Percentiles rank a stretch among this genome's conserved stretches.
phyloP scores from a whole-genome alignment of 2,797 vertebrate species.

The Muscicapa comitata region DNA sequence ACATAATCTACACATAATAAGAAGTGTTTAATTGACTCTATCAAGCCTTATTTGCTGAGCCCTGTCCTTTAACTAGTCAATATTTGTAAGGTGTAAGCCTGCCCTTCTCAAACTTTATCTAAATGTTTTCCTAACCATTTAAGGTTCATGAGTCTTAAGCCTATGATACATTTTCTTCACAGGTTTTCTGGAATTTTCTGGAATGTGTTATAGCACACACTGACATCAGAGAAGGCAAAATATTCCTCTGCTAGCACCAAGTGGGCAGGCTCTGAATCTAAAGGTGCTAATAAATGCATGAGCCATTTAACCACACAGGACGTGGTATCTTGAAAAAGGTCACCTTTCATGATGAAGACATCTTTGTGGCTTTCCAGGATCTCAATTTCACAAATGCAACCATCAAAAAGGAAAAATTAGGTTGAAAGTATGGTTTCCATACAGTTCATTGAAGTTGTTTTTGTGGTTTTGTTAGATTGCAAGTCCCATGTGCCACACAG shows the following conservation, averaged over 20 bases:
- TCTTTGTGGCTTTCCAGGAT: background rate
- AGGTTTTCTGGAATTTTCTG: conserved; percentile 2
- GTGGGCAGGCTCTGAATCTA: background rate
- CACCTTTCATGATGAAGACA: background rate
- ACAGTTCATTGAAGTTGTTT: background rate
- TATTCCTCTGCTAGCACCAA: background rate
- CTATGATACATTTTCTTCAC: background rate
- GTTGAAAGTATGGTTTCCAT: background rate
- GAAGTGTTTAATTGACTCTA: background rate
- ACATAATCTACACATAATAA: background rate
- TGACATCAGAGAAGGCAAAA: background rate
- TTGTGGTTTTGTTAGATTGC: background rate
- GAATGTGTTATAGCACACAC: background rate
- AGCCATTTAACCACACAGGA: background rate
- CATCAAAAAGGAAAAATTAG: background rate
- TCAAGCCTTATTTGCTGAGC: conserved; percentile 8
- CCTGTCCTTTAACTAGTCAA: conserved; percentile 28
- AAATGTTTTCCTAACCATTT: background rate
- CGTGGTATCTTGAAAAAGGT: background rate
- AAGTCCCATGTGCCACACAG: background rate
- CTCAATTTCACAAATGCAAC: background rate
- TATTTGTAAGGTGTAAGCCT: conserved; percentile 16
- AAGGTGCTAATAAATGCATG: background rate
- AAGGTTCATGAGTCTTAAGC: background rate
- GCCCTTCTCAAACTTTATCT: background rate